Base-by-base conservation (phyloP, 2,888 invertebrate genomes). In the Aphodius sticticus region DNA sequence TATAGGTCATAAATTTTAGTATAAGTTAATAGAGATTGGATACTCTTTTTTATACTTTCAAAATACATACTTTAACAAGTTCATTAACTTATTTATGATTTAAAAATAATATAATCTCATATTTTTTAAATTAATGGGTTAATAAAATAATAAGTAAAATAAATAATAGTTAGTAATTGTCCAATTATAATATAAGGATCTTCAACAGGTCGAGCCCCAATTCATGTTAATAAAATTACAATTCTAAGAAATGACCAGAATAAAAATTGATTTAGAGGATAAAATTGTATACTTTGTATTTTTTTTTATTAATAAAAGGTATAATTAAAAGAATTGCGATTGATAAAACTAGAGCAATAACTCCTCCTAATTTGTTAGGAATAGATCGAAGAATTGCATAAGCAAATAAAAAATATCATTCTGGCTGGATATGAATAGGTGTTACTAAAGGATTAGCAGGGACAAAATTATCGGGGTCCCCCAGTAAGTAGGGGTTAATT, bases 331-430 rank as follows among this genome's bases (percentile, higher is more conserved):
- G 89, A 75, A 95, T 92, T 85, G 92, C 85, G 89, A 94, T 93
- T 79, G 93, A 93, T 87, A 92, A 84, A 0, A 92, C 79, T 89
- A 94, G 85, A 0, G 92, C 92, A 85, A 94, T 89, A 70, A 95
- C 95, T 82, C 95, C 95, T 77, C 95, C 94, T 90, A 95, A 86
- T 92, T 96, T 95, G 90, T 94, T 95, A 6, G 95, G 95, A 80
- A 96, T 94, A 69, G 95, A 94, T 36, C 95, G 95, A 86, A 96
- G 84, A 90, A 96, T 95, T 16, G 95, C 94, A 88, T 95, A 95
- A 14, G 95, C 95, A 91, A 95, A 95, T 91, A 96, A 88, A 86
- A 95, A 96, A 88, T 96, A 96, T 93, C 95, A 96, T 92, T 96
- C 95, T 74, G 94, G 95, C 91, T 95, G 94, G 90, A 95, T 95